A percentile compares a stretch with the other conserved stretches of the same genome.
These are phyloP conservation scores for Andrena minutula DNA, from an alignment of 2,888 invertebrate species.

Conservation along the genomic window DNA sequence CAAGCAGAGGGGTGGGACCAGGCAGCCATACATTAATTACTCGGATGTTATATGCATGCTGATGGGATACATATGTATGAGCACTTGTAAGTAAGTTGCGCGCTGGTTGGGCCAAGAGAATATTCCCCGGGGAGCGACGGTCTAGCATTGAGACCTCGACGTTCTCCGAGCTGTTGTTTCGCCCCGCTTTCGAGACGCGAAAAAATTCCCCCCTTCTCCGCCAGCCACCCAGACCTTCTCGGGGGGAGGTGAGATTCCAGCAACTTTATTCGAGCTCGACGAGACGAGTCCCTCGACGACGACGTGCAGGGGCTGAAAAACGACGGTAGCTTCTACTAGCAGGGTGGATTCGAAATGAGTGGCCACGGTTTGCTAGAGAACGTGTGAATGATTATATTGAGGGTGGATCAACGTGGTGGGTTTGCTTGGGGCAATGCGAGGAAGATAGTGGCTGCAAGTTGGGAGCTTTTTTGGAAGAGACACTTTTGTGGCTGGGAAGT, in stretches of 20 bases:
- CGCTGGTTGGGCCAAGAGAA: conserved; percentile 31
- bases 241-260: neutral
- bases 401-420: neutral
- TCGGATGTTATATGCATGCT: conserved; percentile 77
- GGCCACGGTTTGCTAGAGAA: neutral
- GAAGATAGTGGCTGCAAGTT: no score
- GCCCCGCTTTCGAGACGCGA: conserved; percentile 25
- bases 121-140: conserved; percentile 36
- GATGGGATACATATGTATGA: conserved; percentile 76
- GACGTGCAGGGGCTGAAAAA: neutral
- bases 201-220: conserved; percentile 10
- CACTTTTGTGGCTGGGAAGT: no score
- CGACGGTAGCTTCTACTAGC: neutral
- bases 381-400: neutral
- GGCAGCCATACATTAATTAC: conserved; percentile 76
- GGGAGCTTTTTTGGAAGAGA: no score
- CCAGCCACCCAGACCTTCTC: neutral
- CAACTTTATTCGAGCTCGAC: conserved; percentile 21
- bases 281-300: conserved; percentile 25
- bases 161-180: conserved; percentile 36
- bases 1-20: conserved; percentile 9
- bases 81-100: conserved; percentile 67
- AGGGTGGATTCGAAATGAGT: conserved; percentile 27
- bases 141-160: conserved; percentile 38
- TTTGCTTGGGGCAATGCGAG: no score